Evolutionary conservation across 2,797 vertebrate species (phyloP).

Genomic region (Telmatherina bonti): DNA sequence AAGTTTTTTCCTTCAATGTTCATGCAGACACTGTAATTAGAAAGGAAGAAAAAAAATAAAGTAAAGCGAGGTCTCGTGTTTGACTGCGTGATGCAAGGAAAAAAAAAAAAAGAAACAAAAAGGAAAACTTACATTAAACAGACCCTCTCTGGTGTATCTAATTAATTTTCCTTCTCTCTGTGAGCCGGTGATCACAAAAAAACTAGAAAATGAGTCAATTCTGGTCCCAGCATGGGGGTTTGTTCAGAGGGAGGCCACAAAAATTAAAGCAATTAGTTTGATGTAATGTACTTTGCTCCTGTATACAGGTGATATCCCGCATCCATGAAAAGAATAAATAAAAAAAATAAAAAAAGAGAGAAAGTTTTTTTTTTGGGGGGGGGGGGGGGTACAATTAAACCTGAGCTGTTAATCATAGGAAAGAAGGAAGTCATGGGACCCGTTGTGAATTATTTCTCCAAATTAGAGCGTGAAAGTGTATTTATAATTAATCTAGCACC

Average conservation of each 20-base stretch:
- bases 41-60: background rate
- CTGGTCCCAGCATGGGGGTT: background rate
- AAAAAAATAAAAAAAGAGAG: background rate
- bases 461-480: constrained; percentile 65
- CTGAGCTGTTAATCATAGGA: constrained; percentile 14
- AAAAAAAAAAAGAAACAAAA: background rate
- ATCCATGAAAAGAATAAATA: no score
- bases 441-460: constrained; percentile 43
- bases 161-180: constrained; percentile 29
- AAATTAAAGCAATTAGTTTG: constrained; percentile 51
- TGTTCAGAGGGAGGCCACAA: constrained; percentile 27
- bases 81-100: constrained; percentile 4
- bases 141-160: constrained; percentile 24
- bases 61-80: background rate
- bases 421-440: constrained; percentile 20
- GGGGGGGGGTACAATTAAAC: constrained; percentile 14
- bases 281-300: background rate
- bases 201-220: constrained; percentile 41
- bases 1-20: constrained; percentile 16
- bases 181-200: constrained; percentile 33
- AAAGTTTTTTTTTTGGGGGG: no score
- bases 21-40: constrained; percentile 35
- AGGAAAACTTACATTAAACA: constrained; percentile 6
- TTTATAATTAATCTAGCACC: constrained; percentile 52
- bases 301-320: constrained; percentile 31